Percentiles rank a stretch among this genome's conserved stretches.
Conservation (phyloP, 1,140 invertebrate species). For the Atta colombica region DNA sequence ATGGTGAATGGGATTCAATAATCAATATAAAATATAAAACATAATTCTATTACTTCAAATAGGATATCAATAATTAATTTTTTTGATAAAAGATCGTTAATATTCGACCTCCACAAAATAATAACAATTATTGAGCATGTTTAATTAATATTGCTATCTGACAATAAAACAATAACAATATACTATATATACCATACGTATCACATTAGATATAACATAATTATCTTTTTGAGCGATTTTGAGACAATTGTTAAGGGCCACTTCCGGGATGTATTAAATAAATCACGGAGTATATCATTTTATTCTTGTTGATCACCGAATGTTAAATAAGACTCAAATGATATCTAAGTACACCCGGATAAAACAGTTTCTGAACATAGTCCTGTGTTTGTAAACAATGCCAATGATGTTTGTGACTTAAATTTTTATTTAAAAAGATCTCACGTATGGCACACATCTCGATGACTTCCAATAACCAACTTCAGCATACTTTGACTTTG, state of each 20-base stretch:
- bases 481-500: neutral
- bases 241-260: too few relatives aligned
- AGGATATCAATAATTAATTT: neutral
- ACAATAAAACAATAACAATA: too few relatives aligned
- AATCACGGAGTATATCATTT: too few relatives aligned
- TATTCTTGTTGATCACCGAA: too few relatives aligned
- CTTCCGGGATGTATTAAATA: too few relatives aligned
- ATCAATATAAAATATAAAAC: conserved; percentile 8
- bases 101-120: neutral
- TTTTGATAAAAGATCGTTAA: neutral
- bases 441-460: neutral
- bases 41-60: neutral
- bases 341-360: too few relatives aligned
- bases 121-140: neutral
- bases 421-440: neutral
- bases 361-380: too few relatives aligned
- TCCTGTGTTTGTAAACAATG: neutral
- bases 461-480: neutral
- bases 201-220: neutral
- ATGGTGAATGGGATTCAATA: conserved; percentile 51
- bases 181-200: too few relatives aligned
- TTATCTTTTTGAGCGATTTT: too few relatives aligned
- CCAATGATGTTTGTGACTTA: neutral
- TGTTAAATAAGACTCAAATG: too few relatives aligned
- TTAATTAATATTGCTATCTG: neutral